Percentiles rank a stretch among this genome's conserved stretches.
Evolutionary conservation across 2,797 vertebrate genomes (phyloP).

Genomic region (Macrochelys suwanniensis): DNA sequence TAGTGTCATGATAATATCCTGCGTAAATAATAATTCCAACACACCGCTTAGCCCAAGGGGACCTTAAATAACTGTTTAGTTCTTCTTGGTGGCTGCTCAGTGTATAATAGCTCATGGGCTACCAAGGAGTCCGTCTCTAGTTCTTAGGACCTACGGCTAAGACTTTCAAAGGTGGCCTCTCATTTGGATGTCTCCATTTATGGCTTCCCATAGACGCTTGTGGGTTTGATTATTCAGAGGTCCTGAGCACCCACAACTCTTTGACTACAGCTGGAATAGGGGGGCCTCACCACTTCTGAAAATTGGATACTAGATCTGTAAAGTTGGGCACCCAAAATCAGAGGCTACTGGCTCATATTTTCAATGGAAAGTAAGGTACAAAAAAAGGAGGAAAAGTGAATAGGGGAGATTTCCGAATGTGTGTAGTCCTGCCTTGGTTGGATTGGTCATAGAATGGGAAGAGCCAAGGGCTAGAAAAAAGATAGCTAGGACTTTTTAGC

Average conservation of each 20-base stretch:
- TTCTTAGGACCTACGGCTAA: neutral
- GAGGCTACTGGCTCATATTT: fast-evolving
- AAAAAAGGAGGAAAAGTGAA: neutral
- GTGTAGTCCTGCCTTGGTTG: fast-evolving
- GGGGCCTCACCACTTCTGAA: neutral
- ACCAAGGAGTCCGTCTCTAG: neutral
- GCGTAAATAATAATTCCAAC: neutral
- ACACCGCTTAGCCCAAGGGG: neutral
- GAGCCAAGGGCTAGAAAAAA: neutral
- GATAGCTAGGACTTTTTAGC: no score
- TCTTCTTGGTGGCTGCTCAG: neutral
- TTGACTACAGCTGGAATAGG: neutral
- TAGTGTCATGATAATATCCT: neutral
- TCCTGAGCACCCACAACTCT: neutral
- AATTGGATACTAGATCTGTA: neutral
- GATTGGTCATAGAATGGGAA: fast-evolving
- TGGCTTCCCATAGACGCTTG: neutral
- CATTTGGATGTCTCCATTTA: neutral
- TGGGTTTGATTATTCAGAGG: neutral
- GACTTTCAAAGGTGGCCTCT: neutral
- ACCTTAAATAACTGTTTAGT: neutral
- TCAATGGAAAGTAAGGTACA: neutral
- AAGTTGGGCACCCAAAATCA: fast-evolving
- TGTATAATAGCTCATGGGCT: neutral
- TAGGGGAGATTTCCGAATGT: neutral